Conservation (phyloP, 2,113 vertebrate genomes). For the Xenus cinereus region DNA sequence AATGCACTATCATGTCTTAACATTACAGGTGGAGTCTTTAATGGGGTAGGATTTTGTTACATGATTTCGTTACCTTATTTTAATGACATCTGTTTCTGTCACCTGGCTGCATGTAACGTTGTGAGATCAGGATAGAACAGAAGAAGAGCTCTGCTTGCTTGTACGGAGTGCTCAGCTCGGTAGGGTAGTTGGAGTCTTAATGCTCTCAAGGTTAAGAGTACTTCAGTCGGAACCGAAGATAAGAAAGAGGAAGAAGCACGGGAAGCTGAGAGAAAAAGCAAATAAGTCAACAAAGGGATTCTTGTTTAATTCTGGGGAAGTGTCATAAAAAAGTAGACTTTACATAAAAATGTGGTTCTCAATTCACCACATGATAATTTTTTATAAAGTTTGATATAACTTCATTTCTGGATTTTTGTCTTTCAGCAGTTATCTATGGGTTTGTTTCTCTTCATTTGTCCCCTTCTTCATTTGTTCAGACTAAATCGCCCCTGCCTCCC, state of each 20-base stretch:
- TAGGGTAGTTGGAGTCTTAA: background rate
- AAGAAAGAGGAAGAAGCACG: background rate
- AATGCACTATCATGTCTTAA: background rate
- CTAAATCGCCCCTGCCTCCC: background rate
- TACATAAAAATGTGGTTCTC: background rate
- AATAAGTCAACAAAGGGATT: background rate
- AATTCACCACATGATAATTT: background rate
- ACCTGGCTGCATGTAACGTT: background rate
- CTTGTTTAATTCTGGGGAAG: background rate
- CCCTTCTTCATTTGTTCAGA: background rate
- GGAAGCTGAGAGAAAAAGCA: background rate
- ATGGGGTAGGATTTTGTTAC: background rate
- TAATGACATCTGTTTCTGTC: background rate
- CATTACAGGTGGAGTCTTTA: background rate
- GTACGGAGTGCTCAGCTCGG: accelerated
- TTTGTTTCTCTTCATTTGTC: background rate
- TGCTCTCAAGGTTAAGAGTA: background rate
- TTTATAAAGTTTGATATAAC: background rate
- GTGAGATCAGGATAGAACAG: background rate
- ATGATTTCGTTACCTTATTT: background rate
- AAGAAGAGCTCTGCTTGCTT: background rate
- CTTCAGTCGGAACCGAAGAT: background rate
- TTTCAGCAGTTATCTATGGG: background rate
- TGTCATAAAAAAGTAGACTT: background rate
- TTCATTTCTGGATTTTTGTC: background rate